Evolutionary conservation across 2,888 invertebrate genomes (phyloP), one percentile per base, ranked within the genome.

Genomic region (Coleophora deauratella): DNA sequence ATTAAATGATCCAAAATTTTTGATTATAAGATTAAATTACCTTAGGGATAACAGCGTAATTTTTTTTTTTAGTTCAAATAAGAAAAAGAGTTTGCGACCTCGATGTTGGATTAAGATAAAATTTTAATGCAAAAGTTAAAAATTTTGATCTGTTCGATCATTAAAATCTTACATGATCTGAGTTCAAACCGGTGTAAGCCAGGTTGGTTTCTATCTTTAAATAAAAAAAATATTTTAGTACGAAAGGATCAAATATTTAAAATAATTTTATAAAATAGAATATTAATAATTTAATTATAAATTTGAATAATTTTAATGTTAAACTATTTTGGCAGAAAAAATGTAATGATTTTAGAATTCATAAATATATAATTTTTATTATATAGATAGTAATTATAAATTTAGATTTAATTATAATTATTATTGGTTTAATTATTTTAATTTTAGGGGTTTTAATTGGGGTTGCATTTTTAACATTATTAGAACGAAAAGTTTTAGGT

Each of bases 21-120:
- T 79, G 87, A 89, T 88, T 88, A 88, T 52, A 88, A 89, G 88
- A 88, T 78, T 78, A 89, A 92, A 89, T 91, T 92, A 92, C 91
- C 89, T 90, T 90, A 91, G 91, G 91, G 91, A 92, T 93, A 93
- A 93, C 92, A 93, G 92, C 90, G 89, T 92, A 88, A 92, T 92
- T 87, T 89, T 88, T 88, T 89, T 90, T 79, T 78, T 89, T 87
- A 92, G 92, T 87, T 88, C 91, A 68, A 75, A 92, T 93, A 88
- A 81, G 86, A 88, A 90, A 87, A 86, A 88, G 74, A 88, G 91
- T 86, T 93, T 92, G 90, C 90, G 91, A 93, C 92, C 92, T 93
- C 93, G 92, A 93, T 93, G 93, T 93, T 93, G 93, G 91, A 93
- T 92, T 92, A 92, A 90, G 87, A 85, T 87, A 82, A 86, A 88